Base-by-base conservation (phyloP, 2,113 vertebrate genomes). In the Triplophysa rosa region DNA sequence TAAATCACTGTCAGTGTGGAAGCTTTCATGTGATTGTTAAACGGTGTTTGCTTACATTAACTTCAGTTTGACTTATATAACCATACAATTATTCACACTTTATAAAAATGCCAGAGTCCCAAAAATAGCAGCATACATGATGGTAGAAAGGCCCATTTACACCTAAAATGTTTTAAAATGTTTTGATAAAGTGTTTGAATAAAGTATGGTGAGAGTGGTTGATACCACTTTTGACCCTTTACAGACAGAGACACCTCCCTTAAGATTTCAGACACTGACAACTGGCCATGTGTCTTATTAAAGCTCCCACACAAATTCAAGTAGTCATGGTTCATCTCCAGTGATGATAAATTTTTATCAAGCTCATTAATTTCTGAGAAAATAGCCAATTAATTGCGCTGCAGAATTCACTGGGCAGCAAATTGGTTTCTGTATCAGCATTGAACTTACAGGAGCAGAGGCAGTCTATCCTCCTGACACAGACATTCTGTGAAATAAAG, bases 291-390 rank as follows among this genome's bases (percentile, higher is more conserved):
- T 85, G 37, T 16, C 24, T 77, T 83, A 80, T 82, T 80, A 83
- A 67, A 45, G 62, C 47, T 65, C 80, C 65, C 64, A 70, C 67
- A 45, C 74, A 73, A 59, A 54, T 67, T 67, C 70, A 42, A 47
- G 24, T 62, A n/a, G 58, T 49, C 56, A 49, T 67, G 54, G 64
- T 33, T 14, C 71, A 79, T 82, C 56, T 76, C 74, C 77, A 80
- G 77, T 79, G 67, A 77, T 58, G 78, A 86, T 89, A 88, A 8
- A 87, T 90, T 90, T 90, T 88, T 84, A 83, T 87, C 85, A 89
- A 87, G 86, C 89, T 88, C 88, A 89, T 91, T 92, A 85, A 91
- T 91, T 90, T 83, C 86, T 79, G 83, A 88, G 87, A 92, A 89
- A 93, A 92, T 90, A 90, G 84, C 84, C 89, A 90, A 92, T 92